Base-by-base conservation (phyloP, 1,140 invertebrate species). In the Bombus picipes region DNA sequence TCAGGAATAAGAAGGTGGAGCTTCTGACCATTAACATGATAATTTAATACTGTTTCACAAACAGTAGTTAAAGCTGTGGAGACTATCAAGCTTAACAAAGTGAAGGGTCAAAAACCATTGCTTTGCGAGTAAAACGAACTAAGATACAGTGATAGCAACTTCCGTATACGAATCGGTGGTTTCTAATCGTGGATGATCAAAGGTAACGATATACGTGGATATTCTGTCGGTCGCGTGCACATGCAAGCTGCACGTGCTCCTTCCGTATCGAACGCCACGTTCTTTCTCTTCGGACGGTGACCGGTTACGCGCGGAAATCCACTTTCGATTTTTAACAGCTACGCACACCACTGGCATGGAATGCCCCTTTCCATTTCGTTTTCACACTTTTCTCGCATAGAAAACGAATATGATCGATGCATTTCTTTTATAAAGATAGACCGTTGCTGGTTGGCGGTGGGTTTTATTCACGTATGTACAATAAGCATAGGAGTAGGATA, bases 281-380 rank as follows among this genome's bases (percentile, higher is more conserved):
- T 78, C 37, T 43, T 57, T 34, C 47, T 43, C 47, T 66, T 59
- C 53, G 15, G 22, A 32, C 34, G n/a, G 22, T 71, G 75, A 79
- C 39, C 76, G 53, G 65, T 84, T 79, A 84, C 53, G 66, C 66
- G 53, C 75, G 65, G 82, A 78, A 84, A 84, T 72, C 66, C 76
- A 84, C 53, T 84, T 84, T 84, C 76, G 83, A 84, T 79, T 84
- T 79, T 79, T 79, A 71, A 84, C 53, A 84, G 53, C 39, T 59
- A 62, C 39, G 15, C 79, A 22, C 65, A 79, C 25, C 66, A 37
- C 13, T 53, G 34, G 47, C 12, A 22, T 28, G 39, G 47, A 79
- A 72, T 77, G 22, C 15, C 4, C 62, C 73, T 77, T 68, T 77
- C 62, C 41, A 77, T 83, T 66, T 83, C 73, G 28, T 32, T 83